Base-by-base conservation (phyloP, 2,797 vertebrate species). In the Sebastes matsubarae region DNA sequence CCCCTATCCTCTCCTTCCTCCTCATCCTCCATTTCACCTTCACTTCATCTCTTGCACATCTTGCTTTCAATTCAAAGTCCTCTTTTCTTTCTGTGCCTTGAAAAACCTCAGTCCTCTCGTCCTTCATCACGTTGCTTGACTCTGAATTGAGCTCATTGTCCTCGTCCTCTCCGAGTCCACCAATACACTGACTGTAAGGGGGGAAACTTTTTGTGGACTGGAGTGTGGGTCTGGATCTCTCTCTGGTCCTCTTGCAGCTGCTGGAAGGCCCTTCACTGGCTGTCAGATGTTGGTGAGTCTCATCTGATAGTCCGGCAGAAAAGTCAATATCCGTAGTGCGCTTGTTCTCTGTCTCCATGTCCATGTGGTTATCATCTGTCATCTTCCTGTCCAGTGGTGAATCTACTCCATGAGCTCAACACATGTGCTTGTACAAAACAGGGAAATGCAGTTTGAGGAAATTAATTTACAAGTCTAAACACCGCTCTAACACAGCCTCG, bases 181-280 rank as follows among this genome's bases (percentile, higher is more conserved):
- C 90, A 8, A 93, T 88, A 30, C 83, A 87, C 71, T 93, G 88
- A 65, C 55, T 94, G 73, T 95, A 95, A 70, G 93, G 94, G 7
- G 94, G 94, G 42, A 94, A 92, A 6, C 94, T 93, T 76, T 92
- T 92, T 22, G 91, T 94, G 1, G 81, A 84, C 8, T 78, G 81
- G 22, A 95, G 88, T 81, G 50, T 95, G 64, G 93, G 93, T 85
- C 86, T 92, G 67, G 86, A 79, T 68, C 63, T 92, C 36, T 4
- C 5, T 60, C 24, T 61, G 66, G 36, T 27, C 22, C n/a, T 38
- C 14, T 25, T 83, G 65, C 70, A 65, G 80, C 85, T 83, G 66
- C 66, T 77, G 22, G 79, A 79, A 6, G 70, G 68, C 20, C 16
- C 24, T 16, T 88, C 84, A 0, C 30, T 69, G 55, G 75, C 42